A percentile compares a stretch with the other conserved stretches of the same genome.
Conservation (phyloP, 2,113 vertebrate species). For the Melanerpes formicivorus region DNA sequence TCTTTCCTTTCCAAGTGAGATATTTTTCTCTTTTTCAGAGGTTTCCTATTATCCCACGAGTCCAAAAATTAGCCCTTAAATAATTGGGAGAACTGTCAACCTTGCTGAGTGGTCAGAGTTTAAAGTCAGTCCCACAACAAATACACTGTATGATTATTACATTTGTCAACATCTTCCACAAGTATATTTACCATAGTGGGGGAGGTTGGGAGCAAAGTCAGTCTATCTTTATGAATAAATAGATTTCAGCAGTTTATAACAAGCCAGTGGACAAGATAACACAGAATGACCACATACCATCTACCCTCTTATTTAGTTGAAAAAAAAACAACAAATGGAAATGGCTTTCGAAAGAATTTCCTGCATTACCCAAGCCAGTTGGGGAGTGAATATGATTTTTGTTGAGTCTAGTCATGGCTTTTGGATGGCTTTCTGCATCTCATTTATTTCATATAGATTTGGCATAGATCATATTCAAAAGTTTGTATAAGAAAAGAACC, state of each 20-base stretch:
- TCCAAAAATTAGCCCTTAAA: neutral
- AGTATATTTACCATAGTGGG: neutral
- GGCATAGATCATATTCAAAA: conserved; percentile 28
- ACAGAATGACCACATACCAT: neutral
- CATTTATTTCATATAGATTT: conserved; percentile 65
- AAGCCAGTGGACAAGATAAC: conserved; percentile 26
- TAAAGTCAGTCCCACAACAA: neutral
- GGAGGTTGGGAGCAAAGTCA: neutral
- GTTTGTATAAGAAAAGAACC: conserved; percentile 47
- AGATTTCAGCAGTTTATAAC: conserved; percentile 3
- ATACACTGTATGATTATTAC: neutral
- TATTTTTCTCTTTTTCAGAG: neutral
- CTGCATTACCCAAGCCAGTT: neutral
- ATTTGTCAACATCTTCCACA: neutral
- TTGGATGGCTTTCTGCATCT: conserved; percentile 38
- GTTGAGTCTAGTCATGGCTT: conserved; percentile 60
- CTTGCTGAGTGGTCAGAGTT: neutral
- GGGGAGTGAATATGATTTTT: conserved; percentile 35
- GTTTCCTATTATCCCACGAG: neutral
- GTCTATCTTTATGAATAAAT: neutral
- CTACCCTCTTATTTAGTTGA: neutral
- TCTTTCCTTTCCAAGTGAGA: neutral
- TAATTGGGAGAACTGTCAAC: neutral
- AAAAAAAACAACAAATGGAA: neutral
- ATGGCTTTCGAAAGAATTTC: neutral